phyloP scores from a whole-genome alignment of 2,797 vertebrate genomes.

The Leuciscus waleckii region DNA sequence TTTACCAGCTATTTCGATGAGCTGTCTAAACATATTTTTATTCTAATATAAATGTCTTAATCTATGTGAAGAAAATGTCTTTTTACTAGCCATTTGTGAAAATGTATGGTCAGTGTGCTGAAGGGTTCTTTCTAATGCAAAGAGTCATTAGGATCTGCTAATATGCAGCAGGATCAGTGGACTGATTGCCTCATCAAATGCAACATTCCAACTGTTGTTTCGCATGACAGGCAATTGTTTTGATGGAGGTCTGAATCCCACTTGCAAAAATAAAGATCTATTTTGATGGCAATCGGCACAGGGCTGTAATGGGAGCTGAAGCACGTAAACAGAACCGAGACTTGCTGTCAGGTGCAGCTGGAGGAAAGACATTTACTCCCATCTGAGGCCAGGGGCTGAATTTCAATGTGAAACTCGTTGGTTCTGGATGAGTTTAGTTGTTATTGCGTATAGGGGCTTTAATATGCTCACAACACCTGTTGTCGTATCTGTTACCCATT shows the following conservation, averaged over 20 bases:
- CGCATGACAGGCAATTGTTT: constrained; percentile 39
- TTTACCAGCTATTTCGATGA: background rate
- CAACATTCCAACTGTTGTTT: constrained; percentile 37
- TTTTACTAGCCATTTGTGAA: background rate
- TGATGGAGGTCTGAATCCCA: constrained; percentile 43
- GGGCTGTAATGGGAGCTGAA: constrained; percentile 21
- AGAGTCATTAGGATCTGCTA: constrained; percentile 36
- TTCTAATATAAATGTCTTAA: background rate
- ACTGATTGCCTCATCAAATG: constrained; percentile 42
- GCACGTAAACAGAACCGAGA: constrained; percentile 28
- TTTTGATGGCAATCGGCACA: constrained; percentile 32
- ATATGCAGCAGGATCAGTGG: constrained; percentile 12
- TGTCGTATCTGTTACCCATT: background rate
- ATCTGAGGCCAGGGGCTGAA: constrained; percentile 32
- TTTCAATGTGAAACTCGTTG: constrained; percentile 34
- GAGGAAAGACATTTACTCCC: constrained; percentile 45
- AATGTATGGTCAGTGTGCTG: background rate
- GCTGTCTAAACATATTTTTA: background rate
- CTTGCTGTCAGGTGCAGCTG: constrained; percentile 38
- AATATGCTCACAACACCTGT: constrained; percentile 1
- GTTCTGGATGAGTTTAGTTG: constrained; percentile 10
- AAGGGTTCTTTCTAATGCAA: background rate
- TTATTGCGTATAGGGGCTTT: background rate
- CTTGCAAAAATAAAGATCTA: constrained; percentile 41
- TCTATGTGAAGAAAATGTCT: background rate